phyloP scores from a whole-genome alignment of 2,113 vertebrate genomes.

The Chamaea fasciata region DNA sequence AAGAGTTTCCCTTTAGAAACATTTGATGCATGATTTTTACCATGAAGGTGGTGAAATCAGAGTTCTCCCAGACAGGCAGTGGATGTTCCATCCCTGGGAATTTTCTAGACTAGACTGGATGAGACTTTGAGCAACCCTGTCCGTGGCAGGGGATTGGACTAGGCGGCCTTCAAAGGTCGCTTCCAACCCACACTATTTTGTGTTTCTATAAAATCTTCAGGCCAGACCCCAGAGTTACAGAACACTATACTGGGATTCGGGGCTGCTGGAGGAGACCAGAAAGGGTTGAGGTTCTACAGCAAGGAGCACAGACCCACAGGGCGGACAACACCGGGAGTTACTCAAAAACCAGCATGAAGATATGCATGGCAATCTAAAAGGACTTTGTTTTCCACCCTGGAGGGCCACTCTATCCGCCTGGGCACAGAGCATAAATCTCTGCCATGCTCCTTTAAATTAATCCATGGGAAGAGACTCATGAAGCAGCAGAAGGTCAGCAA shows the following conservation, averaged over 20 bases:
- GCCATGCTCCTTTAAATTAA: background rate
- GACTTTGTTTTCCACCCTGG: background rate
- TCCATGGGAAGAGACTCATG: background rate
- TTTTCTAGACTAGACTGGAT: background rate
- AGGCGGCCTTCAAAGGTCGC: background rate
- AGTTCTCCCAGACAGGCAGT: background rate
- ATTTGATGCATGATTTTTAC: background rate
- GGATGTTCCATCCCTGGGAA: background rate
- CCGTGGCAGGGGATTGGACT: background rate
- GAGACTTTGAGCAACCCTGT: background rate
- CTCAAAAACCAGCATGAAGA: background rate
- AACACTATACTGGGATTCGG: rapidly evolving
- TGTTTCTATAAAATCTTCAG: background rate
- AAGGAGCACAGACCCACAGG: background rate
- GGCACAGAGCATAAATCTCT: background rate
- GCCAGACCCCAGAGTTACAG: background rate
- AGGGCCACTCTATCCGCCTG: rapidly evolving
- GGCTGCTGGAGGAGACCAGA: rapidly evolving
- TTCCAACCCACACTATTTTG: background rate
- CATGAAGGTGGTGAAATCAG: background rate
- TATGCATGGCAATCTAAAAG: background rate
- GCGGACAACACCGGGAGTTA: background rate
- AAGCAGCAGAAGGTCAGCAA: background rate
- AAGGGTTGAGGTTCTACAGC: background rate
- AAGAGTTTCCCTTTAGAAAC: background rate